Base-by-base conservation (phyloP, 2,797 vertebrate genomes). In the Nothura maculosa region DNA sequence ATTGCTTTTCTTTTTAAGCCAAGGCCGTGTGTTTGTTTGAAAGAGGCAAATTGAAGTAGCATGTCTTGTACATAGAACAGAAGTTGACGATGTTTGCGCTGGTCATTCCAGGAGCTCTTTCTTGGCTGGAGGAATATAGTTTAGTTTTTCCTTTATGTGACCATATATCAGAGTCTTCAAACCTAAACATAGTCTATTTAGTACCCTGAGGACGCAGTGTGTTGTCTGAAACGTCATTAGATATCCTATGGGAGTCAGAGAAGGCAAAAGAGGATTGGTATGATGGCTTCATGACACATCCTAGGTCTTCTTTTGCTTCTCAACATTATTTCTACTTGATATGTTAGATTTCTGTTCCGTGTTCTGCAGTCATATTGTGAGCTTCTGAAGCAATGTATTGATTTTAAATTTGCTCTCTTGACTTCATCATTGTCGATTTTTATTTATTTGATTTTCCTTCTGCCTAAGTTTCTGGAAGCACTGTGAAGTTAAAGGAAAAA, bases 351-450 rank as follows among this genome's bases (percentile, higher is more conserved):
- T 75, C 84, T 96, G 63, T 89, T 96, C 96, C 95, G 60, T 87
- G 91, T 84, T 94, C 91, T 90, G 82, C 91, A 95, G 60, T 89
- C 63, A 81, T 82, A 76, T 93, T 82, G 79, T 30, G 34, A 85
- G 86, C 82, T 73, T 96, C 96, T 96, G 85, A 92, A 96, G 91
- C 82, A 96, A 93, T 36, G 21, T 96, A 97, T 97, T 96, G 96
- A 98, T 98, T 96, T 95, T 95, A 94, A 97, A 96, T 97, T 97
- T 97, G 96, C 93, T 97, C 96, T 96, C 96, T 97, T 97, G 97
- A 97, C 97, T 94, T 97, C 96, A 96, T 97, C 95, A 97, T 96
- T 93, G 96, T 97, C 95, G 91, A 84, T 97, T 96, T 96, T 96
- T 96, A 97, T 97, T 96, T 92, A 97, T 97, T 98, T 97, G 95